Conservation (phyloP, 2,113 vertebrate genomes). For the Istiophorus platypterus region DNA sequence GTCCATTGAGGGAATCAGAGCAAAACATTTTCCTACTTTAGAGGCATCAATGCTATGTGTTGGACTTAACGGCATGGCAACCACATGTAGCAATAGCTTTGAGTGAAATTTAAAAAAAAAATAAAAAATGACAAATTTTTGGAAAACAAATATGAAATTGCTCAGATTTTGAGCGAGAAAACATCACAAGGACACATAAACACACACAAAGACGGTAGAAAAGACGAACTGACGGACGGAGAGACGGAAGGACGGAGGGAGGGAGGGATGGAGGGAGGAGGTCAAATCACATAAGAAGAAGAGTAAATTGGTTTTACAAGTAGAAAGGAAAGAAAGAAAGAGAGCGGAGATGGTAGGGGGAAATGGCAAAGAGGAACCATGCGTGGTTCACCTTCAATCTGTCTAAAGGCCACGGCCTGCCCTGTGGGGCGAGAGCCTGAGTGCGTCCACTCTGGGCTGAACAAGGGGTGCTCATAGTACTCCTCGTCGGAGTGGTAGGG, state of each 20-base stretch:
- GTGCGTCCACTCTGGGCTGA: conserved; percentile 94
- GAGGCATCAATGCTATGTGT: conserved; percentile 49
- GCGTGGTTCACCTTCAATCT: conserved; percentile 94
- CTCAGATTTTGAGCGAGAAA: conserved; percentile 63
- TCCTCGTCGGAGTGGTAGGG: conserved; percentile 94
- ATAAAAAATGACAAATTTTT: conserved; percentile 52
- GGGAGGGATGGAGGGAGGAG: conserved; percentile 60
- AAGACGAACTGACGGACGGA: conserved; percentile 69
- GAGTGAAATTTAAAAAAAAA: conserved; percentile 31
- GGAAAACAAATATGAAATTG: conserved; percentile 64
- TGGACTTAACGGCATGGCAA: conserved; percentile 53
- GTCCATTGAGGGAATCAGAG: conserved; percentile 32
- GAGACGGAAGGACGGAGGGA: conserved; percentile 58
- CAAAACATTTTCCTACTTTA: conserved; percentile 34
- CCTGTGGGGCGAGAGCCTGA: conserved; percentile 87
- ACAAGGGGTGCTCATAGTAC: conserved; percentile 96
- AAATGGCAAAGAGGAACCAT: conserved; percentile 87
- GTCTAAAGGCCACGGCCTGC: conserved; percentile 91
- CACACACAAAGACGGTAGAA: conserved; percentile 66
- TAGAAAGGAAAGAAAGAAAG: conserved; percentile 49
- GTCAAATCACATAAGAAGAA: conserved; percentile 75
- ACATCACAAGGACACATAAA: conserved; percentile 69
- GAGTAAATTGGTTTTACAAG: conserved; percentile 53
- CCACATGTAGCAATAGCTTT: conserved; percentile 71
- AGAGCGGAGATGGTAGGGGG: conserved; percentile 55